Base-by-base conservation (phyloP, 2,888 invertebrate genomes). In the Macrosiphum euphorbiae region DNA sequence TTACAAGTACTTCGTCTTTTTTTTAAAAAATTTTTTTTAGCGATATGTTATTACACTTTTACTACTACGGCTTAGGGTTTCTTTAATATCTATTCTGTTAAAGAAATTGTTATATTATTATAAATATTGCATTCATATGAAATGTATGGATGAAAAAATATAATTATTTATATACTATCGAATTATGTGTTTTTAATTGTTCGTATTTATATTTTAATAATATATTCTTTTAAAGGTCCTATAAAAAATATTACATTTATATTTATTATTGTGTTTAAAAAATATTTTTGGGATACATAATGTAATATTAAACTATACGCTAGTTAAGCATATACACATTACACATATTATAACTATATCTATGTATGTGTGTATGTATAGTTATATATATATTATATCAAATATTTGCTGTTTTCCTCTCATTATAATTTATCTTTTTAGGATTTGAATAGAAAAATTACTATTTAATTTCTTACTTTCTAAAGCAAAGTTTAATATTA, bases 21-120 rank as follows among this genome's bases (percentile, higher is more conserved):
- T 86, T 89, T 50, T 24, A 55, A 55, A 55, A 47, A 55, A 5
- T 28, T 55, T 88, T 94, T 94, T 94, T 94, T 94, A 94, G 94
- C 90, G 90, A 86, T 94, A 94, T 41, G 28, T 90, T 94, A 94
- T 90, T 94, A 90, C 86, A 94, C 94, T 94, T 90, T 93, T 89
- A 93, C 89, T 94, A 94, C 94, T 94, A 90, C 41, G 94, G 94
- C 90, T 94, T 94, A 94, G 94, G 94, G 94, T 94, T 94, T 94
- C 94, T 94, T 94, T 94, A 94, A 94, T 94, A 61, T 86, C 61
- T 94, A 90, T 90, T 90, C 61, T 90, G 90, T 94, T 94, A 90
- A 94, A 94, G 94, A 94, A 94, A 94, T 94, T 94, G 90, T 94
- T 94, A 94, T 89, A 89, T 89, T 90, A 94, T 90, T 94, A 94